These are phyloP conservation scores for Zaprionus ghesquierei DNA, from an alignment of 1,140 invertebrate genomes.

Conservation along the genomic window DNA sequence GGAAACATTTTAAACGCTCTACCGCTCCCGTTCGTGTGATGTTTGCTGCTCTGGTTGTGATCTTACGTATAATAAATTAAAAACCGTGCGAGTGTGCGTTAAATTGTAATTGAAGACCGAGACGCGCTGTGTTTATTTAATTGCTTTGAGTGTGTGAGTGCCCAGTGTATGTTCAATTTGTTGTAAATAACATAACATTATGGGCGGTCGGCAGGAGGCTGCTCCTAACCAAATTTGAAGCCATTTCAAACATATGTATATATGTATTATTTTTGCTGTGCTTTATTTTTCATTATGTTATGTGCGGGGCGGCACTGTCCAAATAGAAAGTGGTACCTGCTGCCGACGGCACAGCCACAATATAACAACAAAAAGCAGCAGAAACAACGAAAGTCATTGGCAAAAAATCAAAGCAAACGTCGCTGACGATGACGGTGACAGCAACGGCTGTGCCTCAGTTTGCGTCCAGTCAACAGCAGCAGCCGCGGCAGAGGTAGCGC, in stretches of 20 bases:
- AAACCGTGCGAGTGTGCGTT: slow-evolving; percentile 44
- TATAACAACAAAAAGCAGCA: slow-evolving; percentile 25
- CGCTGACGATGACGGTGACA: slow-evolving; percentile 11
- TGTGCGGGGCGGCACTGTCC: slow-evolving; percentile 2
- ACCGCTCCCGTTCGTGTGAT: slow-evolving; percentile 40
- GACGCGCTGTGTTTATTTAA: slow-evolving; percentile 46
- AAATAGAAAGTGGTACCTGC: slow-evolving; percentile 54
- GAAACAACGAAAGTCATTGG: slow-evolving; percentile 29
- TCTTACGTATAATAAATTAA: slow-evolving; percentile 37
- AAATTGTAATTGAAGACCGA: slow-evolving; percentile 34
- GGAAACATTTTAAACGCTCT: slow-evolving; percentile 49
- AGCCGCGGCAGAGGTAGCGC: slow-evolving; percentile 12
- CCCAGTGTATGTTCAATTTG: slow-evolving; percentile 16
- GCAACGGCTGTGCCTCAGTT: slow-evolving; percentile 13
- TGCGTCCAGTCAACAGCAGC: slow-evolving; percentile 1
- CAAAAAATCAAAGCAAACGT: slow-evolving; percentile 63
- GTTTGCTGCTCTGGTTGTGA: slow-evolving; percentile 38
- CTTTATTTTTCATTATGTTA: neutral
- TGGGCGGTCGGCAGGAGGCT: neutral
- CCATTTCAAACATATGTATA: neutral
- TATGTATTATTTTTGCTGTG: slow-evolving; percentile 6
- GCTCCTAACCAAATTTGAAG: slow-evolving; percentile 1
- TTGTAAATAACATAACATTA: slow-evolving; percentile 41
- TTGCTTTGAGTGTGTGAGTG: slow-evolving; percentile 18
- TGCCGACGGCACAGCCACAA: slow-evolving; percentile 26